Percentiles rank a stretch among this genome's conserved stretches.
These are phyloP conservation scores for Ormyrus thymus DNA, from an alignment of 2,888 invertebrate genomes.

Conservation along the genomic window DNA sequence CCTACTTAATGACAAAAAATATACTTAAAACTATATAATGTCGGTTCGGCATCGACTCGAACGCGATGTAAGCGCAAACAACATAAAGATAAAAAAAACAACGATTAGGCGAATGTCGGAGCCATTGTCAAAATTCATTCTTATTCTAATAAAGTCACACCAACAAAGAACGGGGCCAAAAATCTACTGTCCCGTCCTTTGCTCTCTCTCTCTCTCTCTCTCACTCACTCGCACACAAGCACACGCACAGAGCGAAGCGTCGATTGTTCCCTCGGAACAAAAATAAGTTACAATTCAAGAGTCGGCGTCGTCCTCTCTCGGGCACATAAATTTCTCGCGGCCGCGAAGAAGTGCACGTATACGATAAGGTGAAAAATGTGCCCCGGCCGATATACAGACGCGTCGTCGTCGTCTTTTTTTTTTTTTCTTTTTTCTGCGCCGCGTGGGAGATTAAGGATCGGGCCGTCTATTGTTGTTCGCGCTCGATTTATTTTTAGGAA, in stretches of 20 bases:
- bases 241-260: too few species aligned
- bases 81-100: not conserved
- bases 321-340: constrained; percentile 32
- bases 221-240: not conserved
- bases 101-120: not conserved
- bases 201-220: not conserved
- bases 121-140: not conserved
- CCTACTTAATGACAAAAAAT: not conserved
- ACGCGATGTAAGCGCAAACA: not conserved
- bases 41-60: not conserved
- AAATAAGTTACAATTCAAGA: constrained; percentile 37
- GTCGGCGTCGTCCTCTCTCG: constrained; percentile 13
- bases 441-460: too few species aligned
- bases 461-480: not conserved
- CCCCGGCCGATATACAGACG: not conserved
- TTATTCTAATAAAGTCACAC: not conserved
- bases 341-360: not conserved
- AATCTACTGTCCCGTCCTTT: constrained; percentile 11
- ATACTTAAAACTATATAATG: not conserved
- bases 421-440: too few species aligned
- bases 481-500: not conserved
- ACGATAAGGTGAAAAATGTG: constrained; percentile 35
- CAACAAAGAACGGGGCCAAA: not conserved
- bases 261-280: constrained; percentile 33
- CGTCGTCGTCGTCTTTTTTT: too few species aligned